Evolutionary conservation across 1,140 invertebrate genomes (phyloP), one percentile per base, ranked within the genome.

Genomic region (Drosophila ercepeae): DNA sequence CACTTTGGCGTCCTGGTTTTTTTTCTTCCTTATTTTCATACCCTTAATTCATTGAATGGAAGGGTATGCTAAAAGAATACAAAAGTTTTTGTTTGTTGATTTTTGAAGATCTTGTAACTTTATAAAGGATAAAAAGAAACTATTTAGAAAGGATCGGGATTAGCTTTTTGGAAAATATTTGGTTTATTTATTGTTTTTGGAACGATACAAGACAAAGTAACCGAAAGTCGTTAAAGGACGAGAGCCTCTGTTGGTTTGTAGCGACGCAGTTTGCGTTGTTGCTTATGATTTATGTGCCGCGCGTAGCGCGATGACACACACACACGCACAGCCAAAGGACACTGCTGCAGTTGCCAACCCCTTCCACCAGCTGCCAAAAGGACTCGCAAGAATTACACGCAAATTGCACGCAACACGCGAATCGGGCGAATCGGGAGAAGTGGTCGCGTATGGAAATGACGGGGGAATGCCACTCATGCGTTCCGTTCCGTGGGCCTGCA

Each of bases 361-460:
- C 16, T 1, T 16, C 18, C 13, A 16, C 23, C 68, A 19, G n/a
- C 34, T 25, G 7, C 7, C 13, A 16, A 42, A 18, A 49, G 60
- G 46, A 49, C 39, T 49, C 34, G 53, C 60, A 49, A 86, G 65
- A 74, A 88, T 86, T 86, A 88, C 81, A 86, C 82, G 81, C 81
- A 86, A 86, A 86, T 86, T 86, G 81, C 81, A 86, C 81, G 82
- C 81, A 88, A 86, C 81, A 86, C 82, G 81, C 81, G 49, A 84
- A 86, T 53, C 65, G 59, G 44, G 41, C 81, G 45, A 84, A 84
- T 52, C 65, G 59, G 44, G 41, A 41, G 23, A 75, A 70, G 65
- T 61, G 53, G 53, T 59, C 54, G 75, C 53, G 59, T 65, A 73
- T 88, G 81, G 68, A 76, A 86, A 86, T 86, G 81, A 84, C 81